These are phyloP conservation scores for Notolepis coatsorum DNA, from an alignment of 2,797 vertebrate genomes.

Conservation along the genomic window DNA sequence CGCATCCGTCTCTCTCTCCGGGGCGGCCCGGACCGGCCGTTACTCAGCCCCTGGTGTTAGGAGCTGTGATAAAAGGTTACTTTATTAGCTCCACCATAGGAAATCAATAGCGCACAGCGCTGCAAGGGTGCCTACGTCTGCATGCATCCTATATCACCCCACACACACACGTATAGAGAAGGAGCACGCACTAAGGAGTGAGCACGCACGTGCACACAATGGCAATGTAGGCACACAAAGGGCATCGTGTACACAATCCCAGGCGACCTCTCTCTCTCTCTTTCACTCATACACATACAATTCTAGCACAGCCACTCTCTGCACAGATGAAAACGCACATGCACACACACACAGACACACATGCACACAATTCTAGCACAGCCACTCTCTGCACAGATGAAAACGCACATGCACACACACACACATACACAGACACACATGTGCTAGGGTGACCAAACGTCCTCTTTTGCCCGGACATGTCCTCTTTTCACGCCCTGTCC, in stretches of 20 bases:
- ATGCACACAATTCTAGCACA: neutral
- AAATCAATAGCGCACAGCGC: constrained; percentile 74
- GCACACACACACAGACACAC: neutral
- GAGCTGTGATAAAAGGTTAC: constrained; percentile 75
- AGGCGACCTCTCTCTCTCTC: constrained; percentile 26
- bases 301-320: neutral
- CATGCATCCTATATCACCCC: constrained; percentile 42
- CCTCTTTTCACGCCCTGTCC: no score
- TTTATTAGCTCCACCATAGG: constrained; percentile 74
- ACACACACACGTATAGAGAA: constrained; percentile 30
- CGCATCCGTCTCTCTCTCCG: constrained; percentile 11
- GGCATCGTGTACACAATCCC: constrained; percentile 22
- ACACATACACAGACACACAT: neutral
- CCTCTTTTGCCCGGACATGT: no score
- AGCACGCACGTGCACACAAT: constrained; percentile 18
- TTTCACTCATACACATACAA: no score
- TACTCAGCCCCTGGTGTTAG: constrained; percentile 72
- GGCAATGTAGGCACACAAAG: constrained; percentile 26
- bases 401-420: neutral
- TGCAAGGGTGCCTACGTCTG: constrained; percentile 50
- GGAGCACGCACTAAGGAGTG: constrained; percentile 21
- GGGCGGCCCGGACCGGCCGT: constrained; percentile 37
- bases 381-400: neutral
- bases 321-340: neutral
- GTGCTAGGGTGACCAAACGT: no score